Evolutionary conservation across 2,888 invertebrate genomes (phyloP), one percentile per base, ranked within the genome.

Genomic region (Chrysopilus asiliformis): DNA sequence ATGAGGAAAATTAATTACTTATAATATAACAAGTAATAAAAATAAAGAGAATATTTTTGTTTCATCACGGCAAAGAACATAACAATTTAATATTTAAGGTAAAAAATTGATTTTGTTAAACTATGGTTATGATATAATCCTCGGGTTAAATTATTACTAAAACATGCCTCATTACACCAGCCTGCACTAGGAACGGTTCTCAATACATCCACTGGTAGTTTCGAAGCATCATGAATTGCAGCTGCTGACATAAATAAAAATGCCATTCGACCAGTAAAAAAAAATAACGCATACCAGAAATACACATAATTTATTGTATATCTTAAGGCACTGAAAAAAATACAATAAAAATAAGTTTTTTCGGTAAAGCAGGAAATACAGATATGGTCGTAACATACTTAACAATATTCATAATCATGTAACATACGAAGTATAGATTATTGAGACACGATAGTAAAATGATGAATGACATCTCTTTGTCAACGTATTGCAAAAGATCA

Each of bases 391-490:
- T 16, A 6, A 50, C 53, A 53, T 38, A 62, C 60, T 58, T 58
- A 43, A 62, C 61, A 33, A 59, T 49, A 50, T 76, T 68, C 44
- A 79, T 74, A 19, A 82, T 63, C 49, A 82, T 81, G 37, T 76
- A 66, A 49, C 81, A 81, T 42, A 82, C 76, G 52, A 81, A 82
- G 54, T 76, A 81, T 29, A 81, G 67, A 55, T 82, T 79, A 46
- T 74, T 79, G 15, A 71, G 64, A 47, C 76, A 79, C 1, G 79
- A 79, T 9, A 82, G 55, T 1, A 80, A 55, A n/a, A 81, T 70
- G 25, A 82, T 64, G 19, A 68, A 65, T 13, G 79, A 75, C 14
- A 82, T 62, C 32, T 71, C 64, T 8, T 62, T 57, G 48, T 81
- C 78, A 3, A 80, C 65, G 31, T 60, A 64, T 34, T 72, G 69